Evolutionary conservation across 2,113 vertebrate species (phyloP), one percentile per base, ranked within the genome.

Genomic region (Daphoenositta chrysoptera): DNA sequence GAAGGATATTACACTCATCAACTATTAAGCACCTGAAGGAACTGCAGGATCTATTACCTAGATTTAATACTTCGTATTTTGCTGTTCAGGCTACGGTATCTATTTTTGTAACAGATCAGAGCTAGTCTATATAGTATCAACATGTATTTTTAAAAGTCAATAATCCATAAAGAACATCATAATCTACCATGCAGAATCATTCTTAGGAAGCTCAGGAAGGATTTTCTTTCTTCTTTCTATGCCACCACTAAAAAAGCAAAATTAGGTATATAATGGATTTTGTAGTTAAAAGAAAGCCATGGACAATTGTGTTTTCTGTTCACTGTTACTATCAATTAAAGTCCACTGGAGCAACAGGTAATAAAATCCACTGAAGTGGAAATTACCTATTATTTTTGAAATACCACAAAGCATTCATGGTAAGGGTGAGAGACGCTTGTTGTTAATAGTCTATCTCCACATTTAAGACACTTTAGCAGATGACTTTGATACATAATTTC

Each of bases 141-240:
- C 86, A 93, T 86, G 64, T 85, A 94, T 95, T 96, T 96, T 96
- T 94, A 95, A 77, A 96, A 97, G 94, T 94, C 92, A 96, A 68
- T 83, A 91, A 90, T 64, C 93, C 77, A 83, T 69, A 92, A 88
- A 58, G 75, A 91, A 86, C 75, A 82, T 50, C 73, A 88, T 56
- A 48, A 87, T 78, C 61, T 70, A 87, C 76, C 57, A 58, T 40
- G 53, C 71, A 66, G 61, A 94, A 87, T 94, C n/a, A 66, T 53
- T 90, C 53, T 83, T 42, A 66, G n/a, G 47, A 90, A 93, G 47
- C 78, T 96, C 53, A 33, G 53, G 42, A 63, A 87, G 50, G 40
- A 70, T 66, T 79, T 89, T 50, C 75, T 79, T 76, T n/a, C 27
- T 33, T 30, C n/a, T 81, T 76, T 90, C 69, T 58, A 40, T 24